phyloP scores from a whole-genome alignment of 2,113 vertebrate species.

The Brachyhypopomus gauderio region DNA sequence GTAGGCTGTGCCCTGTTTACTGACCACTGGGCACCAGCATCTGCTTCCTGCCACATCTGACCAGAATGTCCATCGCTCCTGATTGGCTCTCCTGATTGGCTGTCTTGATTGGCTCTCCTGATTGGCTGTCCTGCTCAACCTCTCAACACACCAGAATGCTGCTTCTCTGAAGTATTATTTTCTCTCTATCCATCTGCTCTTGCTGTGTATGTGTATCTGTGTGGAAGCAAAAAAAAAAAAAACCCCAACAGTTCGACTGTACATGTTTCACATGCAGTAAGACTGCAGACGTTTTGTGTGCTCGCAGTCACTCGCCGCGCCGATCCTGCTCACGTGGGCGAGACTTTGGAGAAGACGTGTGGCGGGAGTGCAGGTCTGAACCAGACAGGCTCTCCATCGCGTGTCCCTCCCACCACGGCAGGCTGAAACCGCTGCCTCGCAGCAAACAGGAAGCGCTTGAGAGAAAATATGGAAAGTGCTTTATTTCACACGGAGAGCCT shows the following conservation, averaged over 20 bases:
- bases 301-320: no score
- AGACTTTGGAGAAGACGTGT: not conserved
- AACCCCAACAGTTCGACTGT: no score
- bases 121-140: no score
- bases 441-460: not conserved
- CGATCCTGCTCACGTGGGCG: no score
- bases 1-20: conserved; percentile 41
- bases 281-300: no score
- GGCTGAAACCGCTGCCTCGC: not conserved
- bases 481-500: not conserved
- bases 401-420: not conserved
- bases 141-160: no score
- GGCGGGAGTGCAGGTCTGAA: not conserved
- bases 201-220: no score
- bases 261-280: no score
- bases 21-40: conserved; percentile 45
- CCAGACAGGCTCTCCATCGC: no score
- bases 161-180: no score
- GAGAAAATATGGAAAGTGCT: not conserved
- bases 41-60: conserved; percentile 52
- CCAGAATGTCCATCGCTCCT: conserved; percentile 37
- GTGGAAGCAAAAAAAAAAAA: no score
- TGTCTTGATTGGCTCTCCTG: conserved; percentile 5
- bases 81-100: conserved; percentile 26
- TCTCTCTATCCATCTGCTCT: no score